Evolutionary conservation across 2,797 vertebrate species (phyloP), one percentile per base, ranked within the genome.

Genomic region (Lepilemur septentrionalis): DNA sequence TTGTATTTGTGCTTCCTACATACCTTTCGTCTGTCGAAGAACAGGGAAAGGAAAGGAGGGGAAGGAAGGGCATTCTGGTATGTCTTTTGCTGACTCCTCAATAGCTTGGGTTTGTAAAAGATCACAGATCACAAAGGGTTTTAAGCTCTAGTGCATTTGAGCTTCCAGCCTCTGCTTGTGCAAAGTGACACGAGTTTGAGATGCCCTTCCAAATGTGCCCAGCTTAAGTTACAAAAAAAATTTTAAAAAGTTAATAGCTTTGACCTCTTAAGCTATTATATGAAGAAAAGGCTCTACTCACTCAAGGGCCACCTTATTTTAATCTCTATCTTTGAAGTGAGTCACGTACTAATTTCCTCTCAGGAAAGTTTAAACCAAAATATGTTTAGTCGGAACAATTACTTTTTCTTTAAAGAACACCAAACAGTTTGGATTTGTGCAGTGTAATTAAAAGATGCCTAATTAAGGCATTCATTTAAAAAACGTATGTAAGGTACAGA

Each of bases 311-410:
- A 48, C 79, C 32, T 79, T 81, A 87, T 89, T 97, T 92, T 97
- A 93, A 79, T 93, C 80, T 87, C 82, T 65, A 14, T 80, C 95
- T 96, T 96, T 97, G 92, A 97, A 95, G 95, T 86, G 50, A 97
- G 97, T 96, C 97, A 97, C 82, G 82, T 97, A 96, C 91, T 83
- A 48, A 96, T 97, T 97, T 97, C 95, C 95, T 95, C 72, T 97
- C 52, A 38, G 89, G 93, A 95, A 96, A 95, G 79, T 96, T 95
- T 89, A 93, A 87, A 65, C 57, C 52, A 57, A 86, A 96, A 91
- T 79, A 55, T 73, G 85, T 84, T 93, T 65, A 38, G 59, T 93
- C 17, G 9, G 55, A 50, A 59, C 57, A 73, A 82, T 97, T 76
- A 50, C 9, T 67, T 95, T 85, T 94, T 87, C n/a, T 59, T 89